Conservation (phyloP, 2,113 vertebrate genomes). For the Zosterops pallidus region DNA sequence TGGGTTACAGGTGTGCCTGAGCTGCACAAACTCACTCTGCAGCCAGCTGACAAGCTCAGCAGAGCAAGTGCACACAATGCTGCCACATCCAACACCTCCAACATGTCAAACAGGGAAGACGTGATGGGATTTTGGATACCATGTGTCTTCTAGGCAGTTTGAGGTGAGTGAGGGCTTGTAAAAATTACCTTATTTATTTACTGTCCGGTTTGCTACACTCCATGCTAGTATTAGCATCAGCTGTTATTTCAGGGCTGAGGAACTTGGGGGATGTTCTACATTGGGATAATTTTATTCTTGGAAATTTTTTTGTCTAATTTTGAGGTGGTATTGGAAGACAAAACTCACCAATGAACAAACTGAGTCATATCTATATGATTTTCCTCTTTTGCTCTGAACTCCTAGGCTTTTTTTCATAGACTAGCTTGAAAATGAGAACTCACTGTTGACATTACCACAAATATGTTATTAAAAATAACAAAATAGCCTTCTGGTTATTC, state of each 20-base stretch:
- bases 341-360: neutral
- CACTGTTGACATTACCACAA: neutral
- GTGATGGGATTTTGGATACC: neutral
- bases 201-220: neutral
- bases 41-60: neutral
- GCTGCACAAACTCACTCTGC: neutral
- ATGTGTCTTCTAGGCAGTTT: neutral
- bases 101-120: neutral
- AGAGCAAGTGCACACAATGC: neutral
- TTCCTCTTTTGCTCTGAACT: neutral
- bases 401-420: neutral
- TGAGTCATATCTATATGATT: neutral
- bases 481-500: neutral
- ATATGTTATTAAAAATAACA: neutral
- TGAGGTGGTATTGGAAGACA: neutral
- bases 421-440: neutral
- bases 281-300: neutral
- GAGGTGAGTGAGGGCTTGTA: neutral
- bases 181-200: neutral
- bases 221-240: neutral
- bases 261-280: neutral
- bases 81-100: rapidly evolving
- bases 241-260: neutral
- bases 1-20: neutral
- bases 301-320: neutral